Evolutionary conservation across 2,888 invertebrate genomes (phyloP), one percentile per base, ranked within the genome.

Genomic region (Folsomia manolachei): DNA sequence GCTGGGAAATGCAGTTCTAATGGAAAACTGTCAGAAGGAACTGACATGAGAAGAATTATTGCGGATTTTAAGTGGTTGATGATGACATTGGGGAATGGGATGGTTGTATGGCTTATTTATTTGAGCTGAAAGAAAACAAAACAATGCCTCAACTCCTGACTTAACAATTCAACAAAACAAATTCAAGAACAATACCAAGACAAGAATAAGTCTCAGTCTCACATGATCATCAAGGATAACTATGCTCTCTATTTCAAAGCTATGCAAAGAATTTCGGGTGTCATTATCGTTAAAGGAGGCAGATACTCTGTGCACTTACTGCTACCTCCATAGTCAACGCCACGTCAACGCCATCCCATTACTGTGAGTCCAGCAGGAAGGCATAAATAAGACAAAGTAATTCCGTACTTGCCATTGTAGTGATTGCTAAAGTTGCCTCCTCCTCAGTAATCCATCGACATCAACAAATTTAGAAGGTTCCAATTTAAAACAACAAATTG

Each of bases 61-160:
- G 67, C 67, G 67, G 67, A 67, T 67, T 67, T 67, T 67, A 67
- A 67, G 67, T 67, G 67, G 67, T 67, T 67, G 67, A 67, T 67
- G 67, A 67, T 67, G 67, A 67, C 67, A 67, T 67, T 25, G 53
- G 60, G n/a, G 56, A 56, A 53, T 26, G 53, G 56, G 7, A 56
- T n/a, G 7, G 19, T 21, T 56, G 21, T 19, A n/a, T n/a, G n/a
- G n/a, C n/a, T n/a, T n/a, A n/a, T n/a, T n/a, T n/a, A 56, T 56
- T 21, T 56, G 56, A 19, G 27, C 24, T 14, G 52, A 66, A 67
- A 56, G 25, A 53, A 67, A 60, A 67, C 24, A 67, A 67, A 60
- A 67, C 56, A n/a, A 56, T 19, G 56, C 4, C 11, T 24, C 26
- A 24, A 27, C 53, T 56, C 19, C 7, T 19, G 7, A 56, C 18